phyloP scores from a whole-genome alignment of 2,888 invertebrate genomes.

The Nowickia ferox region DNA sequence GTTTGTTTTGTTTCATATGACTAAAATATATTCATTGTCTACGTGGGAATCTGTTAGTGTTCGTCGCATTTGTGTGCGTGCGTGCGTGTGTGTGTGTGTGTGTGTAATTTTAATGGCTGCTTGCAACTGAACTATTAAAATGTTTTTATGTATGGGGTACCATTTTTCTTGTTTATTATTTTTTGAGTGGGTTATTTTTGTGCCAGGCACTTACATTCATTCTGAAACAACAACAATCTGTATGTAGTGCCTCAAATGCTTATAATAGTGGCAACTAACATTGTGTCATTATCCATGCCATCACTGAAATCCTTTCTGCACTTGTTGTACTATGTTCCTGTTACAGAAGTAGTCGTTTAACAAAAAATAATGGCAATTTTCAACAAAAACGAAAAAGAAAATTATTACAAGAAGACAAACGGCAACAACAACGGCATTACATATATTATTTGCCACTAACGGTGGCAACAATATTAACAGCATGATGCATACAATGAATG shows the following conservation, averaged over 20 bases:
- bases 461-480: constrained; percentile 63
- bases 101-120: constrained; percentile 31
- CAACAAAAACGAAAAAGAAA: neutral
- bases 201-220: constrained; percentile 13
- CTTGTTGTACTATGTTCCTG: constrained; percentile 42
- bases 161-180: constrained; percentile 12
- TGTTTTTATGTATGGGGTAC: neutral
- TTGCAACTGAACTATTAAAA: constrained; percentile 53
- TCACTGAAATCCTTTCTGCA: constrained; percentile 14
- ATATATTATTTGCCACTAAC: constrained; percentile 56
- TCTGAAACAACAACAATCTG: constrained; percentile 22
- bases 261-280: constrained; percentile 36
- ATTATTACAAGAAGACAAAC: constrained; percentile 24
- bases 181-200: constrained; percentile 51
- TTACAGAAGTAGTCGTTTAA: constrained; percentile 25
- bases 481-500: constrained; percentile 57
- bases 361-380: constrained; percentile 12
- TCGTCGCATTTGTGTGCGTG: neutral
- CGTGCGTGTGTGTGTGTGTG: neutral
- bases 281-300: constrained; percentile 39
- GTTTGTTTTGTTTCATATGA: neutral
- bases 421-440: constrained; percentile 35
- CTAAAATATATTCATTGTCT: neutral
- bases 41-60: neutral
- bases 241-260: constrained; percentile 12